Conservation (phyloP, 2,888 invertebrate species). For the Sesia bembeciformis region DNA sequence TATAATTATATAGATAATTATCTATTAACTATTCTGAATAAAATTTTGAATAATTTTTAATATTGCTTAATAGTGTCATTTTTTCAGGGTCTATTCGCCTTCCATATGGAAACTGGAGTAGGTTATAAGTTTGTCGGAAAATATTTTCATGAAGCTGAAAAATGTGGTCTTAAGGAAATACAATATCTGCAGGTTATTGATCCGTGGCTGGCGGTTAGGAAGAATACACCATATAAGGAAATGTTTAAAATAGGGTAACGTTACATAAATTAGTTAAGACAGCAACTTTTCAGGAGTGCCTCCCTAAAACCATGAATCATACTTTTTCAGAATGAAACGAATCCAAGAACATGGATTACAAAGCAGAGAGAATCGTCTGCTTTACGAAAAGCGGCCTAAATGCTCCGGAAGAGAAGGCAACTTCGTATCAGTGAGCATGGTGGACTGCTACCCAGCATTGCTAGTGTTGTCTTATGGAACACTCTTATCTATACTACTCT, state of each 20-base stretch:
- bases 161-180: conserved; percentile 81
- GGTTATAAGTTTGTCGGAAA: conserved; percentile 80
- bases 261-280: background rate
- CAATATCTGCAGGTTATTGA: conserved; percentile 76
- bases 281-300: background rate
- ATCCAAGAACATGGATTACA: conserved; percentile 73
- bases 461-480: conserved; percentile 47
- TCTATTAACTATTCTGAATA: background rate
- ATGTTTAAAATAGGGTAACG: conserved; percentile 77
- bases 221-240: conserved; percentile 76
- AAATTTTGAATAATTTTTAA: background rate
- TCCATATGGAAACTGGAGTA: conserved; percentile 78
- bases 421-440: conserved; percentile 79
- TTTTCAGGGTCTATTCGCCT: conserved; percentile 75
- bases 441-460: conserved; percentile 72
- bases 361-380: conserved; percentile 67
- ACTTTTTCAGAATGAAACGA: conserved; percentile 45
- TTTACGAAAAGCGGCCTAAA: conserved; percentile 78
- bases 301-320: background rate
- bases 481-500: conserved; percentile 28
- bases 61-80: background rate
- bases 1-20: background rate
- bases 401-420: conserved; percentile 75
- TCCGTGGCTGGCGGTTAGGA: conserved; percentile 77
- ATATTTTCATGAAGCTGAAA: conserved; percentile 79